These are phyloP conservation scores for Caracal caracal DNA, from an alignment of 2,113 vertebrate species.

Conservation along the genomic window DNA sequence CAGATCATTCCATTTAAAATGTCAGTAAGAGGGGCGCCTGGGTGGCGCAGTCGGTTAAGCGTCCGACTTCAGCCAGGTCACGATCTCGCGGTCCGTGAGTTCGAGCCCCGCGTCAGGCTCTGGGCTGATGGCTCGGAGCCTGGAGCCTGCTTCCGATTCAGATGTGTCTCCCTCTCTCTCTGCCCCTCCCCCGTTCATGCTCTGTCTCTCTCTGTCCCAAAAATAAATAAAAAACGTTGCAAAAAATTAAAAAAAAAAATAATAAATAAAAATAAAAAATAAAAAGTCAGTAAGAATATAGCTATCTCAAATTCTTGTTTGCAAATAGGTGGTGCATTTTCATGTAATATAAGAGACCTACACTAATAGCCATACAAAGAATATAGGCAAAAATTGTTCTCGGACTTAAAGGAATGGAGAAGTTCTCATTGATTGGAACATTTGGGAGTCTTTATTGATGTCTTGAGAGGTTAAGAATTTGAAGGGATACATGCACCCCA, in stretches of 20 bases:
- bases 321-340: not conserved
- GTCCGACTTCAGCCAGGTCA: too few species aligned
- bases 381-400: constrained; percentile 23
- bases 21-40: constrained; percentile 30
- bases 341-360: not conserved
- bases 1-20: constrained; percentile 21
- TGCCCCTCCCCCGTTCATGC: too few species aligned
- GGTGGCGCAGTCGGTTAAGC: too few species aligned
- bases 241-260: too few species aligned
- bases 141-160: too few species aligned
- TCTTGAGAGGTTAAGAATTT: not conserved
- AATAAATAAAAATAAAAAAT: too few species aligned
- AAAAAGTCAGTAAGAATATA: constrained; percentile 41
- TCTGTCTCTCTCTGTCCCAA: too few species aligned
- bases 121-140: too few species aligned
- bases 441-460: constrained; percentile 15
- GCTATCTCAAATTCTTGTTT: constrained; percentile 24
- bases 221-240: too few species aligned
- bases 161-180: too few species aligned
- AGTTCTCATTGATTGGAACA: not conserved
- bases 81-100: too few species aligned
- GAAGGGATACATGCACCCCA: not conserved
- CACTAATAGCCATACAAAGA: constrained; percentile 34
- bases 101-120: too few species aligned
- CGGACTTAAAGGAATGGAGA: not conserved